A percentile compares a stretch with the other conserved stretches of the same genome.
phyloP scores from a whole-genome alignment of 2,797 vertebrate genomes.

The Nyctibius grandis region DNA sequence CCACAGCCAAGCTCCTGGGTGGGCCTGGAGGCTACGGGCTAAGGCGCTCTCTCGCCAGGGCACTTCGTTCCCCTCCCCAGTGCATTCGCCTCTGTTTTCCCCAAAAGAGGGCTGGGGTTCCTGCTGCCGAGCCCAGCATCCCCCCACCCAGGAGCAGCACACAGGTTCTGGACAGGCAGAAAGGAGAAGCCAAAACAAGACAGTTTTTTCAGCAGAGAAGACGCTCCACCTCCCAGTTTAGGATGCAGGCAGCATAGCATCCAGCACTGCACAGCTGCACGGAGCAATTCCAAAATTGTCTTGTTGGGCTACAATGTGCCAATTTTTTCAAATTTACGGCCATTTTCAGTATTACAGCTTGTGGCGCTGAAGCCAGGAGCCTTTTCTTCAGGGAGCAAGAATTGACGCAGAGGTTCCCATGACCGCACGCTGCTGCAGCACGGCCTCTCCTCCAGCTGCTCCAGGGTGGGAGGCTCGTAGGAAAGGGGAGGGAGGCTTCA shows the following conservation, averaged over 20 bases:
- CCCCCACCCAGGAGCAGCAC: neutral
- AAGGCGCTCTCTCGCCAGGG: too few species aligned
- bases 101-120: neutral
- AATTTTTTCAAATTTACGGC: conserved; percentile 76
- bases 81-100: accelerated
- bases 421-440: conserved; percentile 60
- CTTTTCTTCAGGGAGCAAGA: conserved; percentile 69
- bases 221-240: neutral
- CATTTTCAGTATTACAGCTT: conserved; percentile 77
- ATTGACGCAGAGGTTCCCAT: conserved; percentile 63
- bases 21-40: neutral
- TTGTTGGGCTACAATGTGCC: conserved; percentile 72
- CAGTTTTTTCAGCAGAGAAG: neutral
- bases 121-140: neutral
- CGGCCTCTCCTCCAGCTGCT: conserved; percentile 14
- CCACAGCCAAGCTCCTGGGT: neutral
- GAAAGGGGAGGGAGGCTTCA: neutral
- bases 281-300: conserved; percentile 77
- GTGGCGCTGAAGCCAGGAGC: conserved; percentile 44
- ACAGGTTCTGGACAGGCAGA: neutral
- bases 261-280: conserved; percentile 60
- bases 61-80: accelerated
- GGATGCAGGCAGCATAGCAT: conserved; percentile 10
- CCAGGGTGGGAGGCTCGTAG: neutral
- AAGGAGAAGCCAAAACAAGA: neutral